Conservation (phyloP, 1,140 invertebrate genomes). For the Drosophila sucinea region DNA sequence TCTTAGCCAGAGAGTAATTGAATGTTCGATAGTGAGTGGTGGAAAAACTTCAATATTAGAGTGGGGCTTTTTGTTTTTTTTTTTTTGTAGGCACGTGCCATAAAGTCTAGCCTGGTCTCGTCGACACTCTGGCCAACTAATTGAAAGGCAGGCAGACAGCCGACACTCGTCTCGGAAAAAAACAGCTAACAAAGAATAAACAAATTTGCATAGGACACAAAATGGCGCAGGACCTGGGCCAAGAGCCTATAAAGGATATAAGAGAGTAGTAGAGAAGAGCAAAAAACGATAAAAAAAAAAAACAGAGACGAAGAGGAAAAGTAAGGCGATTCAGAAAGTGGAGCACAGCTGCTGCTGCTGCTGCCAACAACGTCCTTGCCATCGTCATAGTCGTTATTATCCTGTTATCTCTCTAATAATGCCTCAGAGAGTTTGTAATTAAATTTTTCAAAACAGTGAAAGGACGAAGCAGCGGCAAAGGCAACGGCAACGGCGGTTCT, state of each 20-base stretch:
- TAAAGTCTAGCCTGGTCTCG: constrained; percentile 12
- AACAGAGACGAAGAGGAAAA: constrained; percentile 5
- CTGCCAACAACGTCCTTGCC: constrained; percentile 63
- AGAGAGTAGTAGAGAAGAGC: constrained; percentile 14
- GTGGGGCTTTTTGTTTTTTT: neutral
- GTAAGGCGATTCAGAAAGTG: constrained; percentile 40
- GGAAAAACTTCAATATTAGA: neutral
- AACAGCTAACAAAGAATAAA: constrained; percentile 22
- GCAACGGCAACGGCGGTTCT: constrained; percentile 27
- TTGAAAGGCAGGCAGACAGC: constrained; percentile 34
- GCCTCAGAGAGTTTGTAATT: constrained; percentile 81
- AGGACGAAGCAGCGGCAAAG: constrained; percentile 22
- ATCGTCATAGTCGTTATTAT: constrained; percentile 67
- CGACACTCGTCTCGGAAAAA: constrained; percentile 28
- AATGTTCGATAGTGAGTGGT: constrained; percentile 4
- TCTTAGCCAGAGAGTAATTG: neutral
- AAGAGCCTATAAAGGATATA: constrained; percentile 57
- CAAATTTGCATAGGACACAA: constrained; percentile 18
- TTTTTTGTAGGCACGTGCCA: constrained; percentile 9
- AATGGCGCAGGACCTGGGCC: constrained; percentile 12
- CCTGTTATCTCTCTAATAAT: constrained; percentile 81
- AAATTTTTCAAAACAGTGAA: constrained; percentile 76
- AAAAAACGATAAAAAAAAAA: constrained; percentile 4
- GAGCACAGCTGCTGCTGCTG: constrained; percentile 67
- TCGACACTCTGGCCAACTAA: constrained; percentile 10